Evolutionary conservation across 2,113 vertebrate species (phyloP).

Genomic region (Sigmodon hispidus): DNA sequence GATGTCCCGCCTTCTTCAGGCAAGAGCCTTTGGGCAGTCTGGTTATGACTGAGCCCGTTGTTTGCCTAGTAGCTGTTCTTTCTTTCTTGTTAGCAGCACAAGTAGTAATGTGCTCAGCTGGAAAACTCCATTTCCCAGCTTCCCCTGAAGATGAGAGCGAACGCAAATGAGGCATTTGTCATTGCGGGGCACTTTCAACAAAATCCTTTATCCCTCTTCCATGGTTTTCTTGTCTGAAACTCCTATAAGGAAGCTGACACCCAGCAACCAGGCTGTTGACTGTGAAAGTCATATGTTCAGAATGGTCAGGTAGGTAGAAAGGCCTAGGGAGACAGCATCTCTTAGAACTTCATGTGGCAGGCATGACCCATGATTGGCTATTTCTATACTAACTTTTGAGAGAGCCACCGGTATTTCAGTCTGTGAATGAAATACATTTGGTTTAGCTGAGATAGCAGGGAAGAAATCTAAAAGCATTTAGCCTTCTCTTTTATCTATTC

Average conservation of each 20-base stretch:
- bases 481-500: background rate
- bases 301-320: background rate
- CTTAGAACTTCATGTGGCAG: background rate
- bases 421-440: background rate
- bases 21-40: background rate
- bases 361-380: background rate
- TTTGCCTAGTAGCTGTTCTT: background rate
- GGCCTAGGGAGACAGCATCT: background rate
- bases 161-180: conserved; percentile 6
- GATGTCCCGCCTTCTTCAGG: background rate
- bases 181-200: background rate
- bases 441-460: background rate
- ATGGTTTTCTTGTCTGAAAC: background rate
- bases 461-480: background rate
- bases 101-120: background rate
- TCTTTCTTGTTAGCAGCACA: background rate
- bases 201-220: background rate
- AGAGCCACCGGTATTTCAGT: background rate
- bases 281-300: background rate
- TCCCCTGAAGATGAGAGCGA: background rate
- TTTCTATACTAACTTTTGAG: background rate
- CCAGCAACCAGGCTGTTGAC: background rate
- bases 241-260: background rate
- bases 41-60: background rate
- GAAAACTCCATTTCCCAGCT: conserved; percentile 24